Percentiles rank a stretch among this genome's conserved stretches.
These are phyloP conservation scores for Petrocephalus schoutedeni DNA, from an alignment of 2,797 vertebrate species.

Conservation along the genomic window DNA sequence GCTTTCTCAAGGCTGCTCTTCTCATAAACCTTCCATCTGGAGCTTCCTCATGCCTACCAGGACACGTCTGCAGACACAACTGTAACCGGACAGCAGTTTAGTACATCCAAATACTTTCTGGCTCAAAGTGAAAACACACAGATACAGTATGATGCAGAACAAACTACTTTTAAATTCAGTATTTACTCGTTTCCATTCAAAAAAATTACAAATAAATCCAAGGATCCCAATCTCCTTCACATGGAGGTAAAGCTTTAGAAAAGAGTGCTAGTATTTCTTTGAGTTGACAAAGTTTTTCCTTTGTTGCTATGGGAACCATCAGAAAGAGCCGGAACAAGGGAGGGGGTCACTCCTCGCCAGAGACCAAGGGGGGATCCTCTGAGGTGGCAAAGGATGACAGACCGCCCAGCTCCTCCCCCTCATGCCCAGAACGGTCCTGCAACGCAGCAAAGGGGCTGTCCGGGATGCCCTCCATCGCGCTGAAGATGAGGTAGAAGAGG, in stretches of 20 bases:
- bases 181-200: conserved; percentile 1
- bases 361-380: conserved; percentile 7
- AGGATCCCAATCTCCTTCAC: neutral
- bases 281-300: neutral
- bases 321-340: neutral
- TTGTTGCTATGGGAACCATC: neutral
- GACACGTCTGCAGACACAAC: neutral
- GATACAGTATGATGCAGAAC: neutral
- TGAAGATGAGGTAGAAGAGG: conserved; percentile 61
- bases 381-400: conserved; percentile 22
- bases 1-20: neutral
- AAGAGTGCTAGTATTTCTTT: neutral
- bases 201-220: neutral
- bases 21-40: neutral
- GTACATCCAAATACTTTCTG: neutral
- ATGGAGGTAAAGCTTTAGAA: neutral
- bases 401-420: conserved; percentile 18
- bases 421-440: conserved; percentile 38
- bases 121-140: neutral
- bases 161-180: neutral
- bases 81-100: neutral
- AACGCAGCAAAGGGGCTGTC: conserved; percentile 43
- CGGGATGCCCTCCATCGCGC: conserved; percentile 49
- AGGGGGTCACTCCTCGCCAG: conserved; percentile 31
- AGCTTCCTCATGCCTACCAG: neutral